Evolutionary conservation across 2,113 vertebrate species (phyloP).

Genomic region (Leucosticte australis): DNA sequence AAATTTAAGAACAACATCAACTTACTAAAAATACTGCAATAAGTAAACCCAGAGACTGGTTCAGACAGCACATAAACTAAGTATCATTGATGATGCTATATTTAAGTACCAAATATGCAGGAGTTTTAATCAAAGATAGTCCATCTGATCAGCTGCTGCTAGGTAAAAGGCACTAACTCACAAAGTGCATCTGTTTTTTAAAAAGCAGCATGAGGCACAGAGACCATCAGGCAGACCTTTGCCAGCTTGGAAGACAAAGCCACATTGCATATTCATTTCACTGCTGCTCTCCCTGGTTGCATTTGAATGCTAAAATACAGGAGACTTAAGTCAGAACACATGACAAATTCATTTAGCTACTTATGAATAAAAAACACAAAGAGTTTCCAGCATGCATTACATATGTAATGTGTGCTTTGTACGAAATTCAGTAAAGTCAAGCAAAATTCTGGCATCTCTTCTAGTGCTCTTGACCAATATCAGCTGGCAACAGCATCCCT

Average conservation of each 20-base stretch:
- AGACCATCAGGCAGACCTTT: background rate
- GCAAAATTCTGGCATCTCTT: background rate
- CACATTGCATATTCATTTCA: background rate
- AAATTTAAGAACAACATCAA: background rate
- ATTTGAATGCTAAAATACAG: background rate
- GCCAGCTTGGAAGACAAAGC: background rate
- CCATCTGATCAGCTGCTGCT: background rate
- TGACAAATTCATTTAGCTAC: background rate
- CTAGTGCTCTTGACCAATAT: background rate
- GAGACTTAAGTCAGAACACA: background rate
- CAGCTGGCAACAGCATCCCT: background rate
- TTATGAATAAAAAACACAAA: background rate
- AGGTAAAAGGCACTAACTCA: background rate
- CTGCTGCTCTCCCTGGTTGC: background rate
- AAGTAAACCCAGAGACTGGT: background rate
- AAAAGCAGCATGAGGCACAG: background rate
- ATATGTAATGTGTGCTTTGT: fast-evolving
- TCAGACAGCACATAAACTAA: background rate
- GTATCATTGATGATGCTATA: background rate
- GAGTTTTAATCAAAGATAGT: background rate
- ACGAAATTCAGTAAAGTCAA: background rate
- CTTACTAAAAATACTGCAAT: slow-evolving; percentile 13
- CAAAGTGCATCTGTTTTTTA: background rate
- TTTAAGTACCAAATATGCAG: background rate
- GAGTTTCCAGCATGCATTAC: fast-evolving